Conservation (phyloP, 2,797 vertebrate species). For the Benthosema pterotum region DNA sequence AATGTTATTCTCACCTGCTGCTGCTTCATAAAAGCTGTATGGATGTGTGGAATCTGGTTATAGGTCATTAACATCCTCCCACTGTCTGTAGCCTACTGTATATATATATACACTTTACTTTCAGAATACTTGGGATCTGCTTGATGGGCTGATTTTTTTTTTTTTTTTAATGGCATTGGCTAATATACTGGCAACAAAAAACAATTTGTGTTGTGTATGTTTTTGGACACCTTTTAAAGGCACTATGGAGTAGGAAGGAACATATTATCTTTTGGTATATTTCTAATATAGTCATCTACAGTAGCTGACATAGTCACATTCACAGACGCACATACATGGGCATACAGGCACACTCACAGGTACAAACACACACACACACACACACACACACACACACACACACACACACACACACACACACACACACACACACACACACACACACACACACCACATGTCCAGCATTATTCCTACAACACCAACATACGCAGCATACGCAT, state of each 20-base stretch:
- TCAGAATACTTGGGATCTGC: background rate
- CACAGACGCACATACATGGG: background rate
- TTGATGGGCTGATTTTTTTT: background rate
- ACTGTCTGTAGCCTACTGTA: too few relatives aligned
- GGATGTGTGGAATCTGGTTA: too few relatives aligned
- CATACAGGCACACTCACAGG: slow-evolving; percentile 9
- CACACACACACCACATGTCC: background rate
- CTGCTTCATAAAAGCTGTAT: too few relatives aligned
- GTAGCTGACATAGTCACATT: too few relatives aligned
- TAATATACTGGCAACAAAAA: too few relatives aligned
- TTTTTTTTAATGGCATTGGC: background rate
- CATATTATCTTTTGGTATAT: too few relatives aligned
- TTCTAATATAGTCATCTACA: too few relatives aligned
- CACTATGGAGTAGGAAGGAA: too few relatives aligned
- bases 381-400: slow-evolving; percentile 5
- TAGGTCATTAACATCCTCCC: too few relatives aligned
- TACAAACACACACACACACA: slow-evolving; percentile 5
- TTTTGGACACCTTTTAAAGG: too few relatives aligned
- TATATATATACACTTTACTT: background rate
- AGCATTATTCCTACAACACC: background rate
- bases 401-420: background rate
- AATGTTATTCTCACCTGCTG: background rate
- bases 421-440: background rate
- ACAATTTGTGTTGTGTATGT: too few relatives aligned
- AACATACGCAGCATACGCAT: too few relatives aligned